Percentiles rank a stretch among this genome's conserved stretches.
phyloP scores from a whole-genome alignment of 2,113 vertebrate genomes.

The Sapajus apella region DNA sequence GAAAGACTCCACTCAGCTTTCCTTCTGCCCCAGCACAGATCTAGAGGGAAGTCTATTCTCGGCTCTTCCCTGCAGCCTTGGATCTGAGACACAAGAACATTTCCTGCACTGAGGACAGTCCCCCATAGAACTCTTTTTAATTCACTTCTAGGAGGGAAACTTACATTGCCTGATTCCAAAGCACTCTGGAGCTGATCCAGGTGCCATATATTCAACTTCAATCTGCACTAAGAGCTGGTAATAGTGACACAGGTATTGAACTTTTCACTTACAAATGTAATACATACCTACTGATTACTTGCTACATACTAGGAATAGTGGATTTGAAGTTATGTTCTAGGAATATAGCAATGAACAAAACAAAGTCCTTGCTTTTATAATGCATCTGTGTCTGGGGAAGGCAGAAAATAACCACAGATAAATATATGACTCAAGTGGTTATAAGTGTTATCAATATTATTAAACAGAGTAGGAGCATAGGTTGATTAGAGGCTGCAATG shows the following conservation, averaged over 20 bases:
- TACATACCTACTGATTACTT: neutral
- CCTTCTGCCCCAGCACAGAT: neutral
- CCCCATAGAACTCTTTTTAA: neutral
- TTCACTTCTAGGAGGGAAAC: neutral
- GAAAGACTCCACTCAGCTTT: neutral
- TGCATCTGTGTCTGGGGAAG: no score
- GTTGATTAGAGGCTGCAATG: neutral
- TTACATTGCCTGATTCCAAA: rapidly evolving
- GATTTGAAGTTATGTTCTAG: neutral
- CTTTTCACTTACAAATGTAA: neutral
- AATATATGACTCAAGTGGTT: neutral
- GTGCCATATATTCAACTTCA: no score
- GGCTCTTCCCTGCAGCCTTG: neutral
- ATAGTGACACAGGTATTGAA: neutral
- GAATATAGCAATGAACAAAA: neutral
- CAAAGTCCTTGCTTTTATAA: neutral
- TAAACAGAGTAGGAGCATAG: neutral
- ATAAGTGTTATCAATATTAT: neutral
- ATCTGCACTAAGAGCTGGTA: neutral
- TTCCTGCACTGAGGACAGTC: neutral
- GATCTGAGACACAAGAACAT: neutral
- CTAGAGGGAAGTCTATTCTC: neutral
- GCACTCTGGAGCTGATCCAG: neutral
- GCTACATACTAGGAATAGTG: no score
- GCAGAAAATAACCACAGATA: neutral